Base-by-base conservation (phyloP, 2,888 invertebrate genomes). In the Tyria jacobaeae region DNA sequence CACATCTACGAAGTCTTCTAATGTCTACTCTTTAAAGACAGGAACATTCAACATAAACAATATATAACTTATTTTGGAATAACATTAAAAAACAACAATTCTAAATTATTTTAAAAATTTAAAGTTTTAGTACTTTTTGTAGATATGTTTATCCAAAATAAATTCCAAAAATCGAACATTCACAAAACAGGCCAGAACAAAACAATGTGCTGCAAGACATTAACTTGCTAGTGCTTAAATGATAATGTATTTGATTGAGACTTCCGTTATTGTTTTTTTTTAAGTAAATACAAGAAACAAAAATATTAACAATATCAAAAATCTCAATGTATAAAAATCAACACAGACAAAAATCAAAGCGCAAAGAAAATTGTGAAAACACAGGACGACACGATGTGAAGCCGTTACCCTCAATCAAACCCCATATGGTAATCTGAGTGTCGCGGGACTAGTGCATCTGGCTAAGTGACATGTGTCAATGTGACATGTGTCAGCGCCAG, bases 371-470 rank as follows among this genome's bases (percentile, higher is more conserved):
- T 73, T 75, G 80, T 80, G 75, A 80, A 72, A 80, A 88, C 89
- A 91, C 89, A 92, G 91, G 94, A 93, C 92, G 87, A 70, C 93
- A 94, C 94, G 94, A 85, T 82, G 94, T 89, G 84, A 87, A 86
- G 89, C 89, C 92, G 78, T 68, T 70, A 59, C 59, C 91, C 88
- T 95, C 95, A 94, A 94, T 96, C 95, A 95, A 96, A 97, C 96
- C 97, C 96, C 97, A 97, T 95, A 95, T 95, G 96, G 97, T 96
- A 97, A 96, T 96, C 96, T 97, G 97, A 97, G 97, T 95, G 67
- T 75, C 82, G 82, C 87, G 84, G 85, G 80, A 70, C 78, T 79
- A 62, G 47, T 66, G 70, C 77, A 68, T 24, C 81, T 79, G 83
- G 73, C 79, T 76, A 63, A 60, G 56, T 71, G 81, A 81, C 77